These are phyloP conservation scores for Leptodirus hochenwartii DNA, from an alignment of 2,888 invertebrate species.

Conservation along the genomic window DNA sequence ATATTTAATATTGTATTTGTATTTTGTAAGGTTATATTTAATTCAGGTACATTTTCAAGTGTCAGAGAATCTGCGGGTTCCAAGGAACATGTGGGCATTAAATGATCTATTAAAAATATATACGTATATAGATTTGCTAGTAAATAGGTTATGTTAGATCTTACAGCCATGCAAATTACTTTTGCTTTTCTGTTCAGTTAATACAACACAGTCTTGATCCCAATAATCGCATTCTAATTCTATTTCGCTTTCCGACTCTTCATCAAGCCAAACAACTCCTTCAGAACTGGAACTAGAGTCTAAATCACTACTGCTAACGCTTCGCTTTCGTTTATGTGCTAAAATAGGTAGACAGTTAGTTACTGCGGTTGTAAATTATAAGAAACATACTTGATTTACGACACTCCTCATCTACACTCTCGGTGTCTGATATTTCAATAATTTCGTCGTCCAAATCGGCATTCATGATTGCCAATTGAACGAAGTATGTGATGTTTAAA, in stretches of 20 bases:
- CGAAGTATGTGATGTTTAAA: too few species aligned
- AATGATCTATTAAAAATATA: conserved; percentile 15
- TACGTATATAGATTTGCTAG: background rate
- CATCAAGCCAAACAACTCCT: conserved; percentile 7
- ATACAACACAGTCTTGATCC: conserved; percentile 20
- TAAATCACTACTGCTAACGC: too few species aligned
- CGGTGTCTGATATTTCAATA: too few species aligned
- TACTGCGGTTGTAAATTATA: too few species aligned
- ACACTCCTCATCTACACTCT: too few species aligned
- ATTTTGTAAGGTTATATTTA: conserved; percentile 11
- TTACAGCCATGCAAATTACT: background rate
- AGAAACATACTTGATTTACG: too few species aligned
- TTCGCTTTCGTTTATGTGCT: too few species aligned
- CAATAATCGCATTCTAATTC: conserved; percentile 21
- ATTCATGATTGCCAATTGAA: too few species aligned
- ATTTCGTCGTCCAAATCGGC: too few species aligned
- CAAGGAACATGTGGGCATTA: conserved; percentile 19
- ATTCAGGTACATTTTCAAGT: conserved; percentile 16
- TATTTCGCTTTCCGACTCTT: conserved; percentile 20
- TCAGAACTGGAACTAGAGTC: background rate
- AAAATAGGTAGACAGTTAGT: too few species aligned
- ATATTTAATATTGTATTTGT: too few species aligned
- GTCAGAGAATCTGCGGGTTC: conserved; percentile 10
- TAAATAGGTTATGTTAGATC: background rate
- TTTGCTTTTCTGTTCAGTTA: background rate